phyloP scores from a whole-genome alignment of 2,113 vertebrate genomes.

The Narcine bancroftii region DNA sequence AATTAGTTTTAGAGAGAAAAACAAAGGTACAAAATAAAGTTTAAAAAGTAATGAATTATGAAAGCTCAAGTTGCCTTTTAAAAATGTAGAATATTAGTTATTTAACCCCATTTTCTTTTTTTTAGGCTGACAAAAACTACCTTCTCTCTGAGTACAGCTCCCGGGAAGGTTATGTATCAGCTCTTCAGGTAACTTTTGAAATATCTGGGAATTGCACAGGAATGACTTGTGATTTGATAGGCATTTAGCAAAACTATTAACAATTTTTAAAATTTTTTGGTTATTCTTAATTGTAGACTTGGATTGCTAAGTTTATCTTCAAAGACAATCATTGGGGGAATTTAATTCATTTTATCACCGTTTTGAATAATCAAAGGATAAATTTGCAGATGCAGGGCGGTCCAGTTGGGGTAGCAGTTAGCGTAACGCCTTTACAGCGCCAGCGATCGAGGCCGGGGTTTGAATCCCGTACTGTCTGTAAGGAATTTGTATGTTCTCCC shows the following conservation, averaged over 20 bases:
- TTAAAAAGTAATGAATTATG: neutral
- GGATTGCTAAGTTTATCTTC: neutral
- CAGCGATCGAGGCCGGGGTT: no score
- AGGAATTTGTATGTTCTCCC: no score
- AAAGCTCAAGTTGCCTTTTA: neutral
- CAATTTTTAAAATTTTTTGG: neutral
- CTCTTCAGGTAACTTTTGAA: conserved; percentile 67
- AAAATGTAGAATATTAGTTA: neutral
- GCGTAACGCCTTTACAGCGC: no score
- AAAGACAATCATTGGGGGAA: neutral
- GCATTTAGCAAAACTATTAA: neutral
- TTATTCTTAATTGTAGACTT: neutral
- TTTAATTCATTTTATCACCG: neutral
- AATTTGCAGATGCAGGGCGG: neutral
- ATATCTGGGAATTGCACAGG: neutral
- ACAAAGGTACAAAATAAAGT: neutral
- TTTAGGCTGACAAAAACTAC: conserved; percentile 73
- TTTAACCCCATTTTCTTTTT: conserved; percentile 38
- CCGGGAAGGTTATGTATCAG: conserved; percentile 79
- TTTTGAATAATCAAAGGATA: neutral
- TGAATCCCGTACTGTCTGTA: no score
- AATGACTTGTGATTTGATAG: neutral
- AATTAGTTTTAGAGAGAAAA: neutral
- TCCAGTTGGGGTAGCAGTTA: no score
- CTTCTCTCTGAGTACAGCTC: conserved; percentile 90